A percentile compares a stretch with the other conserved stretches of the same genome.
These are phyloP conservation scores for Andinoacara biseriatus DNA, from an alignment of 2,113 vertebrate genomes.

Conservation along the genomic window DNA sequence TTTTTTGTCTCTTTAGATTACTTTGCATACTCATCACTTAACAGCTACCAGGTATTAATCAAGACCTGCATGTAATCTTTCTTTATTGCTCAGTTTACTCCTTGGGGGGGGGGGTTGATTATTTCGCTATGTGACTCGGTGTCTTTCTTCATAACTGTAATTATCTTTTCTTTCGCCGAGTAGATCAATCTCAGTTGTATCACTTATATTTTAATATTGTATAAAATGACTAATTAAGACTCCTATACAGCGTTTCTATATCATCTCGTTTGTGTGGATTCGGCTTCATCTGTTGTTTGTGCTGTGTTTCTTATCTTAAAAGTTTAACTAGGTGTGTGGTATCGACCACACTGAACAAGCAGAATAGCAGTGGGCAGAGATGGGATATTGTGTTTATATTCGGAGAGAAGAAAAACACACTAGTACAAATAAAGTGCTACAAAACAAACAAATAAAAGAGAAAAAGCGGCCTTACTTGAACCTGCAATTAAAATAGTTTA, in stretches of 20 bases:
- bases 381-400: not conserved
- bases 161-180: not conserved
- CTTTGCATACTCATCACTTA: constrained; percentile 12
- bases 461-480: constrained; percentile 10
- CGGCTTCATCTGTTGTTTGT: not conserved
- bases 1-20: constrained; percentile 21
- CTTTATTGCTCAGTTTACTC: not conserved
- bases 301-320: not conserved
- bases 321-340: constrained; percentile 5
- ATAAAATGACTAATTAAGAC: not conserved
- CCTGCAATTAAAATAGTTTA: constrained; percentile 32
- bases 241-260: not conserved
- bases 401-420: not conserved
- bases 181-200: not conserved
- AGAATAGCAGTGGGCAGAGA: not conserved
- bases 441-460: constrained; percentile 17
- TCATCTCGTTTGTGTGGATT: not conserved
- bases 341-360: not conserved
- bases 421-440: not conserved
- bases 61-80: not conserved
- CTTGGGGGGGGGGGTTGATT: not conserved
- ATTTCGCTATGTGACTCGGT: not conserved
- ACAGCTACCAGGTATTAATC: constrained; percentile 3
- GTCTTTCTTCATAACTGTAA: not conserved
- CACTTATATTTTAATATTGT: not conserved